A percentile compares a stretch with the other conserved stretches of the same genome.
Evolutionary conservation across 2,797 vertebrate species (phyloP).

Genomic region (Salmo trutta): DNA sequence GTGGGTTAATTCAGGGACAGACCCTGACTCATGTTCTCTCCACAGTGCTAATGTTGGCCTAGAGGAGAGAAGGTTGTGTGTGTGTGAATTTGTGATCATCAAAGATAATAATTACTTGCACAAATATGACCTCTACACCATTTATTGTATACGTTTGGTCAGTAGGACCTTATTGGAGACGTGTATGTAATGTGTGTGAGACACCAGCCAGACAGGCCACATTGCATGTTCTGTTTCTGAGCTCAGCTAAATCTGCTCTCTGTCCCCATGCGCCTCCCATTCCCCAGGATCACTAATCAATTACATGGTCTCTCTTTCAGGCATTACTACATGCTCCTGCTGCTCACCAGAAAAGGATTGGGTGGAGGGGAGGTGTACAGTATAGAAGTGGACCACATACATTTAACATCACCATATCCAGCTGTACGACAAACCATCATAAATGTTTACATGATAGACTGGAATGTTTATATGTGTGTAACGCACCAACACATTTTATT

Average conservation of each 20-base stretch:
- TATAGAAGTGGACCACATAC: background rate
- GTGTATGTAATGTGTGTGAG: background rate
- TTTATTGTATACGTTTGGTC: constrained; percentile 18
- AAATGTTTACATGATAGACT: background rate
- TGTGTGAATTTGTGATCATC: constrained; percentile 10
- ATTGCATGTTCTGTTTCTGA: background rate
- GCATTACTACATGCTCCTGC: background rate
- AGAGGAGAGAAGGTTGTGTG: constrained; percentile 2
- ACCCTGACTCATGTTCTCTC: constrained; percentile 47
- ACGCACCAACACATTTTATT: background rate
- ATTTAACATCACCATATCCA: background rate
- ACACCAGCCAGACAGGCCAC: background rate
- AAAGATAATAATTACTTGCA: constrained; percentile 16
- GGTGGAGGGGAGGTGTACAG: background rate
- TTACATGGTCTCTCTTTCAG: background rate
- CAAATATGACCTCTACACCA: background rate
- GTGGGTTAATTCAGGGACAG: constrained; percentile 65
- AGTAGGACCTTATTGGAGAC: background rate
- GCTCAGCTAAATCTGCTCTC: background rate
- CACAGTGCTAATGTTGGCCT: constrained; percentile 47
- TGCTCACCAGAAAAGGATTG: background rate
- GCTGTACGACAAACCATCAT: background rate
- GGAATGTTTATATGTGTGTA: background rate
- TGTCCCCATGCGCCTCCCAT: background rate
- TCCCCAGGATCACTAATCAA: background rate